Evolutionary conservation across 2,888 invertebrate genomes (phyloP).

Genomic region (Chironomus riparius): DNA sequence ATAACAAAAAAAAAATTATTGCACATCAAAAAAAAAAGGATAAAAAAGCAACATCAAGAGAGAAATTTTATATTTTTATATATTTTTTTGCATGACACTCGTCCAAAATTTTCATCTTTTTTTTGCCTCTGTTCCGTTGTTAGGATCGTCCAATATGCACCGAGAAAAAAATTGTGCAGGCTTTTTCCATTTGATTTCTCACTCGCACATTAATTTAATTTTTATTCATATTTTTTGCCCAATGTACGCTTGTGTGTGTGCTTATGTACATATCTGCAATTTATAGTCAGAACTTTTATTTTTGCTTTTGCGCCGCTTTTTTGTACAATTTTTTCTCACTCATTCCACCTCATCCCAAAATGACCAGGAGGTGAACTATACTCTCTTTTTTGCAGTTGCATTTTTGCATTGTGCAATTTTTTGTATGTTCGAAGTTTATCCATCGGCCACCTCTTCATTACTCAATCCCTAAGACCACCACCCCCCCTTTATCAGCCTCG

Average conservation of each 20-base stretch:
- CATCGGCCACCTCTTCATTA: not conserved
- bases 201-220: constrained; percentile 2
- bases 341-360: too few species aligned
- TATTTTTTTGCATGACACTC: not conserved
- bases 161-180: not conserved
- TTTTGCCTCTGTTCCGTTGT: not conserved
- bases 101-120: not conserved
- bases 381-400: not conserved
- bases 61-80: not conserved
- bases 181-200: constrained; percentile 9
- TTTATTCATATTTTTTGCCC: not conserved
- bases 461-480: not conserved
- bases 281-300: too few species aligned
- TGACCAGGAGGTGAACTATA: too few species aligned
- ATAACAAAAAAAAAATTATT: not conserved
- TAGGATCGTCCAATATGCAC: not conserved
- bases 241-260: not conserved
- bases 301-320: too few species aligned
- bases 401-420: not conserved
- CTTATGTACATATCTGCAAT: not conserved
- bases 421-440: not conserved
- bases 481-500: not conserved
- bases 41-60: not conserved
- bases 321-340: too few species aligned
- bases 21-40: not conserved